phyloP scores from a whole-genome alignment of 2,888 invertebrate species.

The Dysmachus trigonus region DNA sequence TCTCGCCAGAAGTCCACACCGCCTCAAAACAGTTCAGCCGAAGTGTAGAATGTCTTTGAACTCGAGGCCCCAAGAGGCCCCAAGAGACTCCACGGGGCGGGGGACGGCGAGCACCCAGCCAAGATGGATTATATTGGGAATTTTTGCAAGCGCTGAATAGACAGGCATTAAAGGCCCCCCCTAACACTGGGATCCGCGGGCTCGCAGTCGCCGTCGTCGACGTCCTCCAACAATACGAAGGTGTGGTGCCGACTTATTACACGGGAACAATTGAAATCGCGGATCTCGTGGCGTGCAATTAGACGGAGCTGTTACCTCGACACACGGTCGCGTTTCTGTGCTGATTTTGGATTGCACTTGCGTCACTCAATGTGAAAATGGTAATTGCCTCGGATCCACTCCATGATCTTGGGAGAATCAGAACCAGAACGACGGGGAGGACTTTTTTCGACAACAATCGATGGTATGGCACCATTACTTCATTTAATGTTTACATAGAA shows the following conservation, averaged over 20 bases:
- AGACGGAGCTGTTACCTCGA: constrained; percentile 28
- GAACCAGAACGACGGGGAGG: not conserved
- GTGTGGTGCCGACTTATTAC: constrained; percentile 16
- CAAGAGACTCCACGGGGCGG: not conserved
- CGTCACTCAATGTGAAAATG: constrained; percentile 25
- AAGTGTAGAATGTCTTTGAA: constrained; percentile 35
- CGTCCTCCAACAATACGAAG: constrained; percentile 10
- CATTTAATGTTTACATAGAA: not conserved
- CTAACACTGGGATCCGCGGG: not conserved
- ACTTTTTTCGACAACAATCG: not conserved
- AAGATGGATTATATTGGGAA: constrained; percentile 17
- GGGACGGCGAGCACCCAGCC: not conserved
- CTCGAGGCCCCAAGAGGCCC: not conserved
- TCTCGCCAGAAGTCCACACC: not conserved
- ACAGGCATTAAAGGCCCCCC: not conserved
- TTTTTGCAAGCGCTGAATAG: constrained; percentile 4
- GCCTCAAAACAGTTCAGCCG: not conserved
- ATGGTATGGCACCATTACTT: not conserved
- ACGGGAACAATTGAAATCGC: constrained; percentile 29
- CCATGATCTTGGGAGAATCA: not conserved
- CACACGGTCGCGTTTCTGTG: not conserved
- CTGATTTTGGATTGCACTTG: constrained; percentile 17
- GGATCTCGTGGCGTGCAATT: constrained; percentile 23
- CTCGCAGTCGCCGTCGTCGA: not conserved
- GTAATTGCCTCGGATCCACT: not conserved